Evolutionary conservation across 2,888 invertebrate genomes (phyloP).

Genomic region (Andrena dorsata): DNA sequence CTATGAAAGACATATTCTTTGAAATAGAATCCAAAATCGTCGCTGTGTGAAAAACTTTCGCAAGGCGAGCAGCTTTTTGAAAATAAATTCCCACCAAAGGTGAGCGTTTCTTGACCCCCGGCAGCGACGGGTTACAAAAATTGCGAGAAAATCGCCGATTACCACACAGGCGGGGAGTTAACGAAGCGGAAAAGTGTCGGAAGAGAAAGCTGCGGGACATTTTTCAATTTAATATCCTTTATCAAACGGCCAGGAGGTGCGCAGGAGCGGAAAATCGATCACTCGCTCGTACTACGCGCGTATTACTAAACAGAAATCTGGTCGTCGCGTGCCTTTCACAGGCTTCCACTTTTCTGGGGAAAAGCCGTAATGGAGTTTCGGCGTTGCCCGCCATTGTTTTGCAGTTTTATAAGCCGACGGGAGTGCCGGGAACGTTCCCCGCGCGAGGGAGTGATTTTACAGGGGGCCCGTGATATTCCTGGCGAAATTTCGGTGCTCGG

Average conservation of each 20-base stretch:
- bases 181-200: neutral
- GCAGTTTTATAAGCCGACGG: constrained; percentile 73
- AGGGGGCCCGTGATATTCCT: constrained; percentile 25
- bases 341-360: constrained; percentile 44
- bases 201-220: neutral
- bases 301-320: constrained; percentile 40
- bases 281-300: constrained; percentile 13
- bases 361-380: constrained; percentile 75
- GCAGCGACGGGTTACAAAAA: too few relatives aligned
- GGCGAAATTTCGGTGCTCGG: constrained; percentile 12
- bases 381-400: constrained; percentile 70
- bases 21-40: too few relatives aligned
- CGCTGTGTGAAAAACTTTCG: too few relatives aligned
- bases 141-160: neutral
- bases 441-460: constrained; percentile 30
- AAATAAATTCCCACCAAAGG: too few relatives aligned
- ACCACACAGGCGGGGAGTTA: neutral
- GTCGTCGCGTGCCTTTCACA: constrained; percentile 20
- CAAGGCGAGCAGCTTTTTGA: too few relatives aligned
- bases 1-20: too few relatives aligned
- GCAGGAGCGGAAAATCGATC: constrained; percentile 35
- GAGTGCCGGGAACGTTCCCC: constrained; percentile 40
- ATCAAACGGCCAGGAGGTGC: constrained; percentile 7
- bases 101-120: too few relatives aligned
- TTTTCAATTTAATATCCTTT: constrained; percentile 31